These are phyloP conservation scores for Papilio aristodemus DNA, from an alignment of 1,140 invertebrate genomes.

Conservation along the genomic window DNA sequence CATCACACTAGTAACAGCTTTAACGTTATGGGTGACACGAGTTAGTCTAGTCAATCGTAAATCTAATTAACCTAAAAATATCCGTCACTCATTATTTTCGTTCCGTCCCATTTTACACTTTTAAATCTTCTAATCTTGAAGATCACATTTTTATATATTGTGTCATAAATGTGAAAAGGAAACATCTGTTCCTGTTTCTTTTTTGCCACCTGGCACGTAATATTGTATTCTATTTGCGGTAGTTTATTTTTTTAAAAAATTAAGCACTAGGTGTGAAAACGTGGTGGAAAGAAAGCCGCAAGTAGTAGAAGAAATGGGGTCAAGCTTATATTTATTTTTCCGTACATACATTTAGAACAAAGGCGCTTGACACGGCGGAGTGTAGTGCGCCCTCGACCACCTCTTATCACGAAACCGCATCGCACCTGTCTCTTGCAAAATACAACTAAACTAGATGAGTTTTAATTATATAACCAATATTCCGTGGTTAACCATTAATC, in stretches of 20 bases:
- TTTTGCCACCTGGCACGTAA: no score
- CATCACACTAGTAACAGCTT: no score
- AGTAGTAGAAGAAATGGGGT: neutral
- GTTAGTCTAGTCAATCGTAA: no score
- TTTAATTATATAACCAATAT: no score
- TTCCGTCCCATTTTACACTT: neutral
- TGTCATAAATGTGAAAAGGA: slow-evolving; percentile 2
- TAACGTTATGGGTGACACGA: no score
- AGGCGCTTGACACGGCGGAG: slow-evolving; percentile 15
- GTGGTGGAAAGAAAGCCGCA: neutral
- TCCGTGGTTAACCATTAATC: no score
- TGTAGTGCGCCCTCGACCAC: neutral
- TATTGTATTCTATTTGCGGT: neutral
- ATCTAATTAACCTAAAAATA: neutral
- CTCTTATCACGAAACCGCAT: slow-evolving; percentile 9
- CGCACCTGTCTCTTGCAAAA: neutral
- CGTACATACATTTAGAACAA: slow-evolving; percentile 18
- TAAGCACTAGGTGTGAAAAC: slow-evolving; percentile 7
- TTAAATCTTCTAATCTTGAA: no score
- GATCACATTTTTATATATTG: neutral
- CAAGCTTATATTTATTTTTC: slow-evolving; percentile 28
- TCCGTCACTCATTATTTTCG: slow-evolving; percentile 10
- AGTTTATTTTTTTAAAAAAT: neutral
- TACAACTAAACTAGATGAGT: no score
- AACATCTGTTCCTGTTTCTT: neutral